Evolutionary conservation across 1,140 invertebrate species (phyloP).

Genomic region (Leptinotarsa texana): DNA sequence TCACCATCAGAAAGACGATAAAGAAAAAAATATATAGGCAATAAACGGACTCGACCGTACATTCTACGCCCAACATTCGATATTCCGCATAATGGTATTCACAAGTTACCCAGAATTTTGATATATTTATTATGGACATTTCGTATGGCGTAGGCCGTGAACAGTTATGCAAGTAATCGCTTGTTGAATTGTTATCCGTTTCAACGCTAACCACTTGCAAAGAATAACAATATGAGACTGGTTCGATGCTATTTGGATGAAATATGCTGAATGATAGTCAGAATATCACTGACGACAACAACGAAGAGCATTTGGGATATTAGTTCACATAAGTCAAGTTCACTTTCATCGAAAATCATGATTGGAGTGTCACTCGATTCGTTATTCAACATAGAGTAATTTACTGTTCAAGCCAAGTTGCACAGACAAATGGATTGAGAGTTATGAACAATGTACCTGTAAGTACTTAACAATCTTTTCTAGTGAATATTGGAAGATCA

Average conservation of each 20-base stretch:
- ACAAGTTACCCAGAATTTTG: conserved; percentile 8
- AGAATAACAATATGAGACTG: neutral
- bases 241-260: neutral
- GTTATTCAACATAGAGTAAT: too few species aligned
- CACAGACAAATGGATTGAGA: too few species aligned
- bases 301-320: too few species aligned
- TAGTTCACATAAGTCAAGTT: too few species aligned
- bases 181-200: conserved; percentile 3
- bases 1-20: neutral
- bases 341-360: too few species aligned
- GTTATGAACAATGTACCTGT: too few species aligned
- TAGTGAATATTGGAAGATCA: too few species aligned
- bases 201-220: neutral
- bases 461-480: too few species aligned
- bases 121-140: conserved; percentile 9
- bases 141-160: conserved; percentile 1
- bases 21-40: conserved; percentile 7
- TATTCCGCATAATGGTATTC: conserved; percentile 8
- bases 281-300: neutral
- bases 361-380: too few species aligned
- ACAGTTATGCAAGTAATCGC: conserved; percentile 5
- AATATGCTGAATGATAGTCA: neutral
- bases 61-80: conserved; percentile 1
- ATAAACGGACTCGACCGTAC: neutral
- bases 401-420: too few species aligned